Conservation (phyloP, 2,888 invertebrate species). For the Pollenia labialis region DNA sequence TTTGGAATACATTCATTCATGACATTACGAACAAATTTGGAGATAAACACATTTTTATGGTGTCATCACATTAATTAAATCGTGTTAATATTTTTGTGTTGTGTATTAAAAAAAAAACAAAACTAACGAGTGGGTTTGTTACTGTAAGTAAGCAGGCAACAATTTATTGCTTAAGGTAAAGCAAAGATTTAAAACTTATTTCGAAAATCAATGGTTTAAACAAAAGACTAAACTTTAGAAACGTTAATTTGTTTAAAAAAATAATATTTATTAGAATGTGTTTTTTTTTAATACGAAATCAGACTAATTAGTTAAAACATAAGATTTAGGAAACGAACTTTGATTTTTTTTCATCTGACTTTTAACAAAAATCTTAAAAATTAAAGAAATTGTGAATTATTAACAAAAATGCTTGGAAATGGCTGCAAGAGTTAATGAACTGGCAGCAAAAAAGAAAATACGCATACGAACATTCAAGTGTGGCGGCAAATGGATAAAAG, state of each 20-base stretch:
- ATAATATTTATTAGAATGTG: too few species aligned
- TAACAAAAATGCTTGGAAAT: constrained; percentile 46
- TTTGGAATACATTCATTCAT: constrained; percentile 21
- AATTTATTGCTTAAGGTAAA: not conserved
- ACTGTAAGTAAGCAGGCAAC: constrained; percentile 9
- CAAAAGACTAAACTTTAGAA: not conserved
- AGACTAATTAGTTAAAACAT: not conserved
- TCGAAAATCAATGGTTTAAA: too few species aligned
- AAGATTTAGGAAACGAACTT: constrained; percentile 43
- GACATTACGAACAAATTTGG: constrained; percentile 26
- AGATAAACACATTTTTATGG: constrained; percentile 28
- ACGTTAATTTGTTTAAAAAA: not conserved
- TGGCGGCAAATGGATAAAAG: constrained; percentile 52
- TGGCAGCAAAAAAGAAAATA: not conserved
- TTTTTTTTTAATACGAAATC: too few species aligned
- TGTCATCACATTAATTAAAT: constrained; percentile 48
- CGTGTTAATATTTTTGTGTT: not conserved
- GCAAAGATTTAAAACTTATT: not conserved
- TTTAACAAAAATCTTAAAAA: not conserved
- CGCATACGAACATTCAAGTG: not conserved
- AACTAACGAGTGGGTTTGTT: constrained; percentile 5
- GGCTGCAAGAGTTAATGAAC: constrained; percentile 49
- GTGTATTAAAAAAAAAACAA: not conserved
- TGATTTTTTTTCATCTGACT: not conserved
- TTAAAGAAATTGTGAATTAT: constrained; percentile 45